Percentiles rank a stretch among this genome's conserved stretches.
These are phyloP conservation scores for Heliconius hewitsoni DNA, from an alignment of 1,140 invertebrate species.

Conservation along the genomic window DNA sequence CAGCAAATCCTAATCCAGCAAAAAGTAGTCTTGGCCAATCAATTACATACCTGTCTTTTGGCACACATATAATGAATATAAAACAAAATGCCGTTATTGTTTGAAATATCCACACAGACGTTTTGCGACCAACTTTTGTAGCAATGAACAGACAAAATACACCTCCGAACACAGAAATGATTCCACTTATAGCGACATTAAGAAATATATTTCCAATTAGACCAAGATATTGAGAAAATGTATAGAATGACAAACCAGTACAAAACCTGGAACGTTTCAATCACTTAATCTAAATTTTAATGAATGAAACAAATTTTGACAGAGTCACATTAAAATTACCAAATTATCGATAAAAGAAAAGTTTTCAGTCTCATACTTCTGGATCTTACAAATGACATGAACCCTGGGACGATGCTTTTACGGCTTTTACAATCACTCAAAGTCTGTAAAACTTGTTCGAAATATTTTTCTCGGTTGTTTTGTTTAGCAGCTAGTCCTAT, in stretches of 20 bases:
- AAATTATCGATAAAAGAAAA: slow-evolving; percentile 85
- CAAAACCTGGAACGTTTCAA: slow-evolving; percentile 82
- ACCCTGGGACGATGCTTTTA: slow-evolving; percentile 43
- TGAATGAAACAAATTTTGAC: background rate
- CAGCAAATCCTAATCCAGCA: slow-evolving; percentile 69
- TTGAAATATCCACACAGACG: slow-evolving; percentile 84
- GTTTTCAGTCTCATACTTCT: slow-evolving; percentile 87
- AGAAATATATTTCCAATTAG: slow-evolving; percentile 86
- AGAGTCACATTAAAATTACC: slow-evolving; percentile 80
- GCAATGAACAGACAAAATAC: slow-evolving; percentile 84
- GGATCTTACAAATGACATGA: slow-evolving; percentile 61
- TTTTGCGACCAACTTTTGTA: slow-evolving; percentile 83
- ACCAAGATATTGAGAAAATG: slow-evolving; percentile 87
- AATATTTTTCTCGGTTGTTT: slow-evolving; percentile 69
- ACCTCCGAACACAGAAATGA: slow-evolving; percentile 85
- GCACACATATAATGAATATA: slow-evolving; percentile 82
- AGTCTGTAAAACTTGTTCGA: slow-evolving; percentile 65
- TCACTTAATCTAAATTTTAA: background rate
- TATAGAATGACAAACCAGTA: slow-evolving; percentile 87
- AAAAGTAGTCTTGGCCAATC: slow-evolving; percentile 70
- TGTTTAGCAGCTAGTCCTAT: slow-evolving; percentile 64
- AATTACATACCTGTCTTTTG: slow-evolving; percentile 59
- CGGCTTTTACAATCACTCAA: slow-evolving; percentile 45
- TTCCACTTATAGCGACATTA: slow-evolving; percentile 85
- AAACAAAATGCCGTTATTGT: slow-evolving; percentile 83